Evolutionary conservation across 2,888 invertebrate species (phyloP), one percentile per base, ranked within the genome.

Genomic region (Habrosyne pyritoides): DNA sequence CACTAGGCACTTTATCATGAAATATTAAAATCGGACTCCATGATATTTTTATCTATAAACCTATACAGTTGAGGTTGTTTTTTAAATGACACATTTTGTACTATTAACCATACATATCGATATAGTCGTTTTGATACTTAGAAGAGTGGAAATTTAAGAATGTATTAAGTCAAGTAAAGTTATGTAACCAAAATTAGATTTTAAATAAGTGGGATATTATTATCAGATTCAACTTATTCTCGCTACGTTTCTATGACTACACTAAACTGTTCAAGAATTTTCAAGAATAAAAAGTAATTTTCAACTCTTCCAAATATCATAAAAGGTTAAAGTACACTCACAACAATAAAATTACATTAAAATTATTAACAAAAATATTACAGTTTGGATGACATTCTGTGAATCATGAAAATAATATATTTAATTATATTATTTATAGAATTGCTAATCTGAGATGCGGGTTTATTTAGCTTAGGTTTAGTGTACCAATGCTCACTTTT

Each of bases 401-500:
- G 36, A 3, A 12, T 10, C 12, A 47, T 47, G 46, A 21, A 47
- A n/a, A 18, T 22, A 21, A 47, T 10, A 47, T 47, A 48, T 42
- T 42, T 36, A n/a, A n/a, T 21, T 52, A 53, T 55, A 53, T 54
- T 47, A 33, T 21, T 53, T 53, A 42, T 22, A 42, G 54, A 57
- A 53, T 53, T 54, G 57, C 54, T 57, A 47, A 57, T 53, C 57
- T 57, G 57, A 57, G 57, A 57, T 57, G 57, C 18, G 42, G 42
- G 42, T 26, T 7, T 14, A 14, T 3, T 36, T 22, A 22, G 10
- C 21, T 21, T 47, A 47, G 10, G 2, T 47, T 4, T 10, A 47
- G n/a, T 21, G 47, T 21, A 21, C 12, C 2, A 46, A 14, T 2
- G 10, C 36, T 36, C n/a, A n/a, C n/a, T n/a, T n/a, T n/a, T n/a